Evolutionary conservation across 2,113 vertebrate genomes (phyloP).

Genomic region (Tonatia bakeri): DNA sequence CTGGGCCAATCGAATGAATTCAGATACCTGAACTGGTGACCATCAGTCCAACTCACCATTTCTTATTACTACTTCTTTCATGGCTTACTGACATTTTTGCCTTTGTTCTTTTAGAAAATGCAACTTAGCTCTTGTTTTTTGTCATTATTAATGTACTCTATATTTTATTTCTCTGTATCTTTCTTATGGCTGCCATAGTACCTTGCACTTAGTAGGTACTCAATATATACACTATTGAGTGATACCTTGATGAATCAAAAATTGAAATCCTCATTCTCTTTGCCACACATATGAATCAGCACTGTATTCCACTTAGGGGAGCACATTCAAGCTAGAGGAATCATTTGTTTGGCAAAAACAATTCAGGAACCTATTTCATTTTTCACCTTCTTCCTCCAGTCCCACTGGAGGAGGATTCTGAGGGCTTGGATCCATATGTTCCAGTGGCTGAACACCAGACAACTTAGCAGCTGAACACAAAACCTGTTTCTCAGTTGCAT

Average conservation of each 20-base stretch:
- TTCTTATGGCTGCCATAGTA: background rate
- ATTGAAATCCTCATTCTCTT: background rate
- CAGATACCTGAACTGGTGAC: background rate
- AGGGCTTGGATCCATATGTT: constrained; percentile 40
- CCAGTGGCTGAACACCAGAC: constrained; percentile 46
- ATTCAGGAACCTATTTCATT: constrained; percentile 31
- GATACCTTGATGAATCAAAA: background rate
- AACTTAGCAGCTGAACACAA: constrained; percentile 42
- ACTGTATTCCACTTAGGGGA: background rate
- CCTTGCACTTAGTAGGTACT: background rate
- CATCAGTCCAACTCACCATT: background rate
- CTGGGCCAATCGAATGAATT: background rate
- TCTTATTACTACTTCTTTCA: background rate
- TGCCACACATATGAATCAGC: background rate
- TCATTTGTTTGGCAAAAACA: background rate
- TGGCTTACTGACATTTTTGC: background rate
- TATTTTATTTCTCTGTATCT: background rate
- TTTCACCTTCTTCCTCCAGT: constrained; percentile 25
- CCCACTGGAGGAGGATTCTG: background rate
- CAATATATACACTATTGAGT: background rate
- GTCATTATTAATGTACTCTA: background rate
- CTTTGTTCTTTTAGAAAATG: constrained; percentile 6
- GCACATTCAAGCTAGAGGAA: background rate
- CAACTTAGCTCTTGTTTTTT: background rate
- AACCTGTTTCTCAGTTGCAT: constrained; percentile 54